Conservation (phyloP, 2,888 invertebrate genomes). For the Lymantria monacha region DNA sequence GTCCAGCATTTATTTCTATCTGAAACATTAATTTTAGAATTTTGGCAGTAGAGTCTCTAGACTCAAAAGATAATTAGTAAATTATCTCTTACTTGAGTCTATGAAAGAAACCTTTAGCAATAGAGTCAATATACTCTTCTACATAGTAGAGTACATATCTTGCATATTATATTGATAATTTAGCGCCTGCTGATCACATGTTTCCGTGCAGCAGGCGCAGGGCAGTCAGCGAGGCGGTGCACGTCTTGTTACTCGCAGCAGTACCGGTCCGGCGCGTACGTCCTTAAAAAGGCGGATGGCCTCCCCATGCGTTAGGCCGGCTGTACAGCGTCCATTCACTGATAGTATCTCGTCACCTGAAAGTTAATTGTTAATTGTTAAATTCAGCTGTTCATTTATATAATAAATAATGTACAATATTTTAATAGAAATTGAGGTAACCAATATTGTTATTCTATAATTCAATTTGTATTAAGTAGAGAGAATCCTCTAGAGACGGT, state of each 20-base stretch:
- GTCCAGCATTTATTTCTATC: too few species aligned
- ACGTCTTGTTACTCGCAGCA: slow-evolving; percentile 86
- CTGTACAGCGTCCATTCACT: slow-evolving; percentile 89
- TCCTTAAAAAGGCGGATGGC: slow-evolving; percentile 91
- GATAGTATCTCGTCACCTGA: slow-evolving; percentile 91
- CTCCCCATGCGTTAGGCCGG: slow-evolving; percentile 89
- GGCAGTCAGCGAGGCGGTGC: slow-evolving; percentile 75
- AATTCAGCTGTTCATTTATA: too few species aligned
- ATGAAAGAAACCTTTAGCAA: too few species aligned
- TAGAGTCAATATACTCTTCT: too few species aligned
- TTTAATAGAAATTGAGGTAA: neutral
- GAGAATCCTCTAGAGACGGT: too few species aligned
- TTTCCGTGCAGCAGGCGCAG: slow-evolving; percentile 73
- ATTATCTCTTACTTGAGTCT: too few species aligned
- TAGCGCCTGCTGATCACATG: slow-evolving; percentile 63
- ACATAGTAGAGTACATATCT: slow-evolving; percentile 61
- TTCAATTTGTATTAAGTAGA: too few species aligned
- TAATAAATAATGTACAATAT: neutral
- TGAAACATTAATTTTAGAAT: too few species aligned
- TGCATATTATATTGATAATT: slow-evolving; percentile 20
- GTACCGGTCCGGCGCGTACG: slow-evolving; percentile 88
- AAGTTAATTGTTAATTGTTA: slow-evolving; percentile 38
- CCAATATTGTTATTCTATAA: neutral
- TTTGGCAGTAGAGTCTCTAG: too few species aligned
- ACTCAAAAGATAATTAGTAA: too few species aligned